Evolutionary conservation across 2,888 invertebrate species (phyloP).

Genomic region (Oligia fasciuncula): DNA sequence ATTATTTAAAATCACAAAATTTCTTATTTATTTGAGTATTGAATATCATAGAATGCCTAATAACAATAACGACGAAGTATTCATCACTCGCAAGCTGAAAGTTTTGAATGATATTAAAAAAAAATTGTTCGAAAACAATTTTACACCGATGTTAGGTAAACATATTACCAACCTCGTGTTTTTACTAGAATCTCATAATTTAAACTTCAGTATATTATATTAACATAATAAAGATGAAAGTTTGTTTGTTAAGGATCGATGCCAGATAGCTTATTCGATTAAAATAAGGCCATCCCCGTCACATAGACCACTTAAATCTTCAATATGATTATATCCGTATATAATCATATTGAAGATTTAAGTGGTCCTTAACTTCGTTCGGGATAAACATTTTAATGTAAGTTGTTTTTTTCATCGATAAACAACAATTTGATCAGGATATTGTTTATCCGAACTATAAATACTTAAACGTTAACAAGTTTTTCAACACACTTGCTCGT

Average conservation of each 20-base stretch:
- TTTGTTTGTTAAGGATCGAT: conserved; percentile 7
- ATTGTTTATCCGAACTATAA: too few species aligned
- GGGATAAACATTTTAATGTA: conserved; percentile 7
- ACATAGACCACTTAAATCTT: too few species aligned
- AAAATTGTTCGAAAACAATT: neutral
- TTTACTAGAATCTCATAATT: conserved; percentile 6
- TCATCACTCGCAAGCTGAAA: neutral
- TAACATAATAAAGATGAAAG: conserved; percentile 5
- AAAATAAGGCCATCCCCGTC: neutral
- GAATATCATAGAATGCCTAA: neutral
- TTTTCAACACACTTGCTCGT: too few species aligned
- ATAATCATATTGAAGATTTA: conserved; percentile 7
- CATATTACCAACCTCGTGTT: conserved; percentile 2
- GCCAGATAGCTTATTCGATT: conserved; percentile 16
- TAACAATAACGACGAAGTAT: neutral
- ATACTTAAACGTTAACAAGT: too few species aligned
- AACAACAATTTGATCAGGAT: neutral
- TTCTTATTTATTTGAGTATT: neutral
- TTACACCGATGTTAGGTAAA: neutral
- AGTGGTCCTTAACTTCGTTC: neutral
- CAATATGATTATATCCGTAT: too few species aligned
- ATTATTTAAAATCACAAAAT: too few species aligned
- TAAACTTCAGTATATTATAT: neutral
- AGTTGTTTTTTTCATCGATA: neutral
- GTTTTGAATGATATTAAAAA: neutral